Conservation (phyloP, 2,113 vertebrate genomes). For the Neotoma lepida region DNA sequence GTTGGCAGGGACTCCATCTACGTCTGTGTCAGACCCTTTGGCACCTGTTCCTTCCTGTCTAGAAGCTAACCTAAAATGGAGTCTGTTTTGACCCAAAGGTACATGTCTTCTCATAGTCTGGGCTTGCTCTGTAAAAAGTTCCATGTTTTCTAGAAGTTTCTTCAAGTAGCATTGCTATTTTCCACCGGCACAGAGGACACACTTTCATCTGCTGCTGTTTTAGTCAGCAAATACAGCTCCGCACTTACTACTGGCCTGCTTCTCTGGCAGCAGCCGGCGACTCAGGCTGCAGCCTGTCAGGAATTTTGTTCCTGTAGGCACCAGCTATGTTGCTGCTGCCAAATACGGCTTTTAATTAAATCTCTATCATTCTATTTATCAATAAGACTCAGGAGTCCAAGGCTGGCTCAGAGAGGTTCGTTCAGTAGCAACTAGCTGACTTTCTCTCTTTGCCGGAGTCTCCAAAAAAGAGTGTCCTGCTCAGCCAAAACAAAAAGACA, state of each 20-base stretch:
- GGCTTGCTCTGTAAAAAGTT: neutral
- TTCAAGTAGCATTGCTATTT: neutral
- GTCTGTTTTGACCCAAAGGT: neutral
- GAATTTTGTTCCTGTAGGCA: neutral
- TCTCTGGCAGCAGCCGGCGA: rapidly evolving
- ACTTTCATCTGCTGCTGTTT: neutral
- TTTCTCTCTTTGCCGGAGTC: neutral
- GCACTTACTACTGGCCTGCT: neutral
- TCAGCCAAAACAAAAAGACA: neutral
- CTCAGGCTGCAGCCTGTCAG: no score
- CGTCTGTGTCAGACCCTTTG: neutral
- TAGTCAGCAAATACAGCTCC: neutral
- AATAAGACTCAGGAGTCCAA: neutral
- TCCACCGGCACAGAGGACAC: neutral
- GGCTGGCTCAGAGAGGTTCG: neutral
- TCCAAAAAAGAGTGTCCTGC: neutral
- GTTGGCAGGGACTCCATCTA: neutral
- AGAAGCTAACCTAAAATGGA: neutral
- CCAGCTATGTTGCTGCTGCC: neutral
- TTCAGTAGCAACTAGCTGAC: neutral
- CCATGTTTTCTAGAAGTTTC: neutral
- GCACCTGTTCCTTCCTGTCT: neutral
- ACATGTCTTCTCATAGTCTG: neutral
- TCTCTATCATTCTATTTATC: neutral
- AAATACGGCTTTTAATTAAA: neutral